Evolutionary conservation across 2,888 invertebrate genomes (phyloP).

Genomic region (Caenorhabditis sp.): DNA sequence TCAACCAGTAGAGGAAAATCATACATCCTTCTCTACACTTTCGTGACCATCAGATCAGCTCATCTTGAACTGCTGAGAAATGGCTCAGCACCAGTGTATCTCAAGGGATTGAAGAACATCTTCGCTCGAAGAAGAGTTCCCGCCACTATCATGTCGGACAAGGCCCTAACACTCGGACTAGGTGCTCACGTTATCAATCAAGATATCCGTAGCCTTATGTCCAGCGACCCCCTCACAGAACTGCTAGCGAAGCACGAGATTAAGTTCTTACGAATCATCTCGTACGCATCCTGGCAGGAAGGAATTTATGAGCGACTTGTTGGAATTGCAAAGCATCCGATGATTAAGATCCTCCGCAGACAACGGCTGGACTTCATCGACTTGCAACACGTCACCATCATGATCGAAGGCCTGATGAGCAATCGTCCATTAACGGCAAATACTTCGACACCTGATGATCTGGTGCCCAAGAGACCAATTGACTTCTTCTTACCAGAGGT

Average conservation of each 20-base stretch:
- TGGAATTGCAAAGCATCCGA: not conserved
- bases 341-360: not conserved
- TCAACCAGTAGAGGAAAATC: conserved; percentile 74
- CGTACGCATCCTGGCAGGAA: not conserved
- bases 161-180: conserved; percentile 83
- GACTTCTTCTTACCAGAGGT: conserved; percentile 12
- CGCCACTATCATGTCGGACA: conserved; percentile 80
- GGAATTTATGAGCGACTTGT: conserved; percentile 17
- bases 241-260: not conserved
- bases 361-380: not conserved
- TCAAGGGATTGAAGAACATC: conserved; percentile 74
- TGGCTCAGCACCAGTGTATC: conserved; percentile 77
- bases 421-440: not conserved
- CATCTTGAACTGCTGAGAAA: conserved; percentile 83
- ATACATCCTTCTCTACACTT: conserved; percentile 83
- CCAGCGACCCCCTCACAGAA: not conserved
- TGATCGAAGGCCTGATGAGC: conserved; percentile 1
- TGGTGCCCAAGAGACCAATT: not conserved
- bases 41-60: conserved; percentile 83
- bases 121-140: conserved; percentile 82
- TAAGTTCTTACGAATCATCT: too few species aligned
- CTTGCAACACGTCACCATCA: not conserved
- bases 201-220: not conserved
- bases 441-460: not conserved
- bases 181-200: not conserved